These are phyloP conservation scores for Diaphora mendica DNA, from an alignment of 2,888 invertebrate genomes.

Conservation along the genomic window DNA sequence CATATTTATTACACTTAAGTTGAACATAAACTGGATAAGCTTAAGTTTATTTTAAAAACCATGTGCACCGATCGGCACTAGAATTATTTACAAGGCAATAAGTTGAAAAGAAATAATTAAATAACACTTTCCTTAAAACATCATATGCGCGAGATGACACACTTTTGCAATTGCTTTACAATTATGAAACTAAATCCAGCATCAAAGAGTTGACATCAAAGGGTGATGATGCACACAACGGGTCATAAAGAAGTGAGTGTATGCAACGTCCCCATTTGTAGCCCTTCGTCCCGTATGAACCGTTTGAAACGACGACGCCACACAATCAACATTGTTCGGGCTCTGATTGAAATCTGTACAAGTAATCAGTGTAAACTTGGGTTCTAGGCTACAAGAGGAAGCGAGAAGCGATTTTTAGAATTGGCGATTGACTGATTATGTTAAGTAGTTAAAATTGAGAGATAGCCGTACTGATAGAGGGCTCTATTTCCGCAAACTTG, in stretches of 20 bases:
- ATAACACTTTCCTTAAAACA: neutral
- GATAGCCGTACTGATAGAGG: too few species aligned
- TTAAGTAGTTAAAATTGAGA: too few species aligned
- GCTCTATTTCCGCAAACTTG: neutral
- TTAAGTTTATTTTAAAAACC: too few species aligned
- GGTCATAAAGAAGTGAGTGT: slow-evolving; percentile 45
- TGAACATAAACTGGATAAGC: too few species aligned
- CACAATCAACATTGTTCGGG: slow-evolving; percentile 55
- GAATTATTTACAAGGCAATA: neutral
- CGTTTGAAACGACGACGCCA: slow-evolving; percentile 28
- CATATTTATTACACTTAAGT: too few species aligned
- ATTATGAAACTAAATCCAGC: slow-evolving; percentile 16
- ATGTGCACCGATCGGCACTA: too few species aligned
- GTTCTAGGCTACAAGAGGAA: slow-evolving; percentile 30
- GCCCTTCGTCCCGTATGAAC: slow-evolving; percentile 27
- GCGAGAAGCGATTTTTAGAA: neutral
- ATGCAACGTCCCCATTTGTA: slow-evolving; percentile 41
- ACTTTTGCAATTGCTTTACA: neutral
- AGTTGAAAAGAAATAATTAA: neutral
- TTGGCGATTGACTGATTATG: too few species aligned
- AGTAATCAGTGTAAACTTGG: slow-evolving; percentile 60
- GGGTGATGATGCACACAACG: slow-evolving; percentile 26
- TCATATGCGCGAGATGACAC: neutral
- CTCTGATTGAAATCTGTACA: slow-evolving; percentile 70
- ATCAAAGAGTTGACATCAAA: slow-evolving; percentile 17